A percentile compares a stretch with the other conserved stretches of the same genome.
These are phyloP conservation scores for Zeus faber DNA, from an alignment of 2,113 vertebrate species.

Conservation along the genomic window DNA sequence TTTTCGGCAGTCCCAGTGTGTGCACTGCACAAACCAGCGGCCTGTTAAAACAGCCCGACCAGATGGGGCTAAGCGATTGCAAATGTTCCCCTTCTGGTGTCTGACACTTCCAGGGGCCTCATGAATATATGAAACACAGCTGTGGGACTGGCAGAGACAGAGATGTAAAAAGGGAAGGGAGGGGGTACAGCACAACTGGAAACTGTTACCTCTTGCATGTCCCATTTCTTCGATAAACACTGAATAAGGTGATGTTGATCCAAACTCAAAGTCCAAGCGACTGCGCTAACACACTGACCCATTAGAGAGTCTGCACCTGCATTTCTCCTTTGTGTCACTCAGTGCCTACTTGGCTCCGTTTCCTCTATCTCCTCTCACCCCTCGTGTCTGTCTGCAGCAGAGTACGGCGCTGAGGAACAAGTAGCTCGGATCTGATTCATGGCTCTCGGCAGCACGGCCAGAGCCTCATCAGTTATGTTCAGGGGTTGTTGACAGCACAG, in stretches of 20 bases:
- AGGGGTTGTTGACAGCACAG: slow-evolving; percentile 39
- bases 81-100: slow-evolving; percentile 69
- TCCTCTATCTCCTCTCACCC: slow-evolving; percentile 28
- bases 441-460: slow-evolving; percentile 44
- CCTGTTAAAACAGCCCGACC: slow-evolving; percentile 68
- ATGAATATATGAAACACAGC: slow-evolving; percentile 75
- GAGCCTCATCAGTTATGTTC: slow-evolving; percentile 50
- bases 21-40: slow-evolving; percentile 46
- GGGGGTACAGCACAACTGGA: slow-evolving; percentile 41
- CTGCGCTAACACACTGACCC: too few relatives aligned
- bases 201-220: slow-evolving; percentile 41
- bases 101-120: slow-evolving; percentile 68
- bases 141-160: slow-evolving; percentile 58
- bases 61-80: slow-evolving; percentile 73
- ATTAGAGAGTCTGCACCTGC: too few relatives aligned
- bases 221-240: slow-evolving; percentile 6
- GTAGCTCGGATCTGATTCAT: slow-evolving; percentile 55
- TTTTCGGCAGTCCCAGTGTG: slow-evolving; percentile 51
- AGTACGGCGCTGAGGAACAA: slow-evolving; percentile 36
- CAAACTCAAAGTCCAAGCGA: too few relatives aligned
- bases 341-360: slow-evolving; percentile 34
- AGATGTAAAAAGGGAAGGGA: slow-evolving; percentile 47
- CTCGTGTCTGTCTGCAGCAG: slow-evolving; percentile 22
- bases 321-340: slow-evolving; percentile 35
- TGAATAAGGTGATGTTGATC: not conserved